Conservation (phyloP, 2,113 vertebrate species). For the Mus musculus region GRCm39 chr13:111241001-111241500, state of each 20-base stretch:
- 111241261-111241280: slow-evolving; percentile 40
- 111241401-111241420: slow-evolving; percentile 39
- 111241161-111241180: slow-evolving; percentile 57
- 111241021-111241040: background rate
- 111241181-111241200: slow-evolving; percentile 37
- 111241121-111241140: background rate
- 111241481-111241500: slow-evolving; percentile 36
- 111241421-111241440: slow-evolving; percentile 7
- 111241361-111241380: background rate
- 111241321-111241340: slow-evolving; percentile 59
- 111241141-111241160: background rate
- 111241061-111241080: background rate
- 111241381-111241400: background rate
- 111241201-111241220: slow-evolving; percentile 39
- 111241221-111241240: slow-evolving; percentile 24
- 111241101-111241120: no score
- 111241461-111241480: slow-evolving; percentile 50
- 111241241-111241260: slow-evolving; percentile 44
- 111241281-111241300: slow-evolving; percentile 40
- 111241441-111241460: slow-evolving; percentile 15
- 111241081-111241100: background rate
- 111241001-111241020: background rate
- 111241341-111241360: background rate
- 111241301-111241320: slow-evolving; percentile 26
- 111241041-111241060: background rate